Conservation (phyloP, 1,140 invertebrate genomes). For the Drosophila nigrodunni region DNA sequence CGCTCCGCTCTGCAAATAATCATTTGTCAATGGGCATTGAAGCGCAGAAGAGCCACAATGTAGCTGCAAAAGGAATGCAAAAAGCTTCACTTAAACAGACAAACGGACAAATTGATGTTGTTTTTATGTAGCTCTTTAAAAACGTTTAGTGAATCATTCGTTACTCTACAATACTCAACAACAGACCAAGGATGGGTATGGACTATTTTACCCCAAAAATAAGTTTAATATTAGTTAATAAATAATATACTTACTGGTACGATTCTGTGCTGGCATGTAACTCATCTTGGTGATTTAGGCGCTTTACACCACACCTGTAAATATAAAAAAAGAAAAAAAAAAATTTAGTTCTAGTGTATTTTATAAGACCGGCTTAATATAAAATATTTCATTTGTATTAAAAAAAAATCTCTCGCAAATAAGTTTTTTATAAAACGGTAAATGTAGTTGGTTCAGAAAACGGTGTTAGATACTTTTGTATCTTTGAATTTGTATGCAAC, state of each 20-base stretch:
- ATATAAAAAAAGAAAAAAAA: constrained; percentile 26
- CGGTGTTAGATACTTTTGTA: background rate
- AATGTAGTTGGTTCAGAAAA: no score
- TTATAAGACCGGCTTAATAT: no score
- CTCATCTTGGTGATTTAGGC: constrained; percentile 89
- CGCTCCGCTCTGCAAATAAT: constrained; percentile 19
- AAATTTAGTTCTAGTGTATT: background rate
- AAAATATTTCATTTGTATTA: no score
- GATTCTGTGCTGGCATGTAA: constrained; percentile 91
- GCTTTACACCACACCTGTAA: constrained; percentile 83
- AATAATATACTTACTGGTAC: constrained; percentile 89
- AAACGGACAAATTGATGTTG: background rate
- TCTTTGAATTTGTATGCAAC: background rate
- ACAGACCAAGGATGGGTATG: no score
- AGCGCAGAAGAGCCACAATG: constrained; percentile 25
- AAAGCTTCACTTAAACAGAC: background rate
- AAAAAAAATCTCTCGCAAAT: no score
- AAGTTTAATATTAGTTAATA: background rate
- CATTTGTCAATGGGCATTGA: constrained; percentile 40
- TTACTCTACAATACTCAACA: no score
- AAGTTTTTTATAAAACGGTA: no score
- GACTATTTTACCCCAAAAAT: background rate
- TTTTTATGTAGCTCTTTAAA: background rate
- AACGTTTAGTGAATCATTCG: background rate
- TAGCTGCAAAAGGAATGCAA: background rate